Conservation (phyloP, 2,888 invertebrate genomes). For the Polyommatus icarus region DNA sequence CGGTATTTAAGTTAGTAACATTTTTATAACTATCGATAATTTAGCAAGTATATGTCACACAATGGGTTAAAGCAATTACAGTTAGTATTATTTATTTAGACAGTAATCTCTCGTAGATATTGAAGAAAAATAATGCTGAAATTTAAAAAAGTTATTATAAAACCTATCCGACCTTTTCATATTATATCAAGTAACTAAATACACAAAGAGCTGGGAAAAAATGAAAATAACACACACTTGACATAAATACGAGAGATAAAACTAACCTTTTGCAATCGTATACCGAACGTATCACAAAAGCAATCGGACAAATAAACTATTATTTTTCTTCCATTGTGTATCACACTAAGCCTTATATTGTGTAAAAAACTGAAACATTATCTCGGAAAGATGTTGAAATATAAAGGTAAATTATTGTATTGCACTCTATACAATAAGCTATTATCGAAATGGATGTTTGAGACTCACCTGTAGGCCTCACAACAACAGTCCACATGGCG, state of each 20-base stretch:
- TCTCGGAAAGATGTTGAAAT: background rate
- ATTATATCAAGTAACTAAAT: background rate
- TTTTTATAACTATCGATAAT: no score
- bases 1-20: no score
- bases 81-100: no score
- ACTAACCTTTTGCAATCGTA: background rate
- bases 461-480: conserved; percentile 30
- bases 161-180: no score
- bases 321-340: background rate
- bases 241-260: background rate
- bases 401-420: background rate
- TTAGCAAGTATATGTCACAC: no score
- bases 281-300: background rate
- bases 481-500: conserved; percentile 29
- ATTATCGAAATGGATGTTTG: conserved; percentile 14
- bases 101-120: background rate
- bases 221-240: background rate
- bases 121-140: no score
- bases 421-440: background rate
- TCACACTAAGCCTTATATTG: background rate
- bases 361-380: background rate
- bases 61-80: no score
- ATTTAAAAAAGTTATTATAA: no score
- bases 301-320: background rate
- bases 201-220: background rate